A percentile compares a stretch with the other conserved stretches of the same genome.
These are phyloP conservation scores for Antheraea yamamai DNA, from an alignment of 2,888 invertebrate species.

Conservation along the genomic window DNA sequence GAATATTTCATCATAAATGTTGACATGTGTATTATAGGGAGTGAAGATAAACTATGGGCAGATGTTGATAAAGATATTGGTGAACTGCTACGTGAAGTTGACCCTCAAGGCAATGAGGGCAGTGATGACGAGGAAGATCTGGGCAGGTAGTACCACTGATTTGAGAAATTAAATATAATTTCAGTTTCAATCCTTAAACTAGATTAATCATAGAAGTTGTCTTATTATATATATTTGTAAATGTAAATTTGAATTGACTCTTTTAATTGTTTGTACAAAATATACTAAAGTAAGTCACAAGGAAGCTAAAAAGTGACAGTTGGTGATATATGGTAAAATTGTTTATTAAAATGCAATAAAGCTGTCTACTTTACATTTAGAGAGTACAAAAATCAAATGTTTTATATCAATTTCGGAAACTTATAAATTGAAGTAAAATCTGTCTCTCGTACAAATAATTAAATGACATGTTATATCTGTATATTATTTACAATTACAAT, in stretches of 20 bases:
- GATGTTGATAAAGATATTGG: conserved; percentile 92
- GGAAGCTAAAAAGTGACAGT: no score
- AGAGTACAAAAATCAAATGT: no score
- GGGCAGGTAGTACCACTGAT: conserved; percentile 67
- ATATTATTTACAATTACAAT: not conserved
- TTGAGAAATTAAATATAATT: conserved; percentile 16
- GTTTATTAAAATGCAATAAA: no score
- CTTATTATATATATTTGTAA: not conserved
- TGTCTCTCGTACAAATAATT: no score
- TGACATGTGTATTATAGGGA: conserved; percentile 52
- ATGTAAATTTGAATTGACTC: no score
- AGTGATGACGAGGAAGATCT: conserved; percentile 86
- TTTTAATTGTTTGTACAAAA: no score
- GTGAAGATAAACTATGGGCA: conserved; percentile 89
- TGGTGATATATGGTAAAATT: no score
- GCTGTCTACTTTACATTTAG: no score
- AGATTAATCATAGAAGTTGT: not conserved
- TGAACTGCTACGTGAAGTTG: conserved; percentile 87
- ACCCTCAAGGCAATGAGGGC: conserved; percentile 86
- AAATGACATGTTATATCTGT: no score
- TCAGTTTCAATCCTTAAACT: not conserved
- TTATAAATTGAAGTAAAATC: no score
- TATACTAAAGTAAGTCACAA: no score
- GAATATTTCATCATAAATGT: not conserved
- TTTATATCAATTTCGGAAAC: no score